Conservation (phyloP, 30 jellyfish, hydroid and myxozoan genomes). For the Sanderia malayensis region DNA sequence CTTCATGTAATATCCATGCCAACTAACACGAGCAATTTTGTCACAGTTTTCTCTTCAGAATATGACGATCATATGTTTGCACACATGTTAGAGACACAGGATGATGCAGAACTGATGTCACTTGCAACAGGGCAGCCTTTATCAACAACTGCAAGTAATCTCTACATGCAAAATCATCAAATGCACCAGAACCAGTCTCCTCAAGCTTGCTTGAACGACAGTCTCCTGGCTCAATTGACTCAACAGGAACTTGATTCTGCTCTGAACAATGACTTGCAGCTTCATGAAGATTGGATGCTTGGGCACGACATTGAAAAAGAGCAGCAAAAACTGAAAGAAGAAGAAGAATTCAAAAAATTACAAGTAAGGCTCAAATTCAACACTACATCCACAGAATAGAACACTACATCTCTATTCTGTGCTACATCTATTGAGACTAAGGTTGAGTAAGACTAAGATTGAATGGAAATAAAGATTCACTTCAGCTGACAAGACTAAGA, state of each 20-base stretch:
- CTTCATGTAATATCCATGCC: no score
- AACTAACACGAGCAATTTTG: background rate
- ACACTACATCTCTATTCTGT: no score
- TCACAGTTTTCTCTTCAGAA: conserved; percentile 50
- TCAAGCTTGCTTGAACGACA: conserved; percentile 53
- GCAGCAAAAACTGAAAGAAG: conserved; percentile 58
- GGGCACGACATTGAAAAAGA: conserved; percentile 59
- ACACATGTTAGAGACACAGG: conserved; percentile 67
- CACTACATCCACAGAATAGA: no score
- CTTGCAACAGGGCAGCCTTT: conserved; percentile 62
- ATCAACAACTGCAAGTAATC: conserved; percentile 26
- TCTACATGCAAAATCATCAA: conserved; percentile 26
- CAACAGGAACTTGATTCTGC: conserved; percentile 79
- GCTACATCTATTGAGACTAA: no score
- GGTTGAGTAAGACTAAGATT: no score
- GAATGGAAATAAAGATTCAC: no score
- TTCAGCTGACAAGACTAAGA: no score
- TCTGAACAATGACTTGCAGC: conserved; percentile 18
- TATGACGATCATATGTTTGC: conserved; percentile 79
- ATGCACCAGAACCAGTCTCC: conserved; percentile 35
- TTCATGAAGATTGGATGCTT: conserved; percentile 57
- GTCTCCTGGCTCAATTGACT: conserved; percentile 66
- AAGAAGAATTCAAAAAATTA: conserved; percentile 71
- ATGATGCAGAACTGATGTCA: conserved; percentile 68
- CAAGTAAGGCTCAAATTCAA: no score